Evolutionary conservation across 2,797 vertebrate species (phyloP).

Genomic region (Cyclopterus lumpus): DNA sequence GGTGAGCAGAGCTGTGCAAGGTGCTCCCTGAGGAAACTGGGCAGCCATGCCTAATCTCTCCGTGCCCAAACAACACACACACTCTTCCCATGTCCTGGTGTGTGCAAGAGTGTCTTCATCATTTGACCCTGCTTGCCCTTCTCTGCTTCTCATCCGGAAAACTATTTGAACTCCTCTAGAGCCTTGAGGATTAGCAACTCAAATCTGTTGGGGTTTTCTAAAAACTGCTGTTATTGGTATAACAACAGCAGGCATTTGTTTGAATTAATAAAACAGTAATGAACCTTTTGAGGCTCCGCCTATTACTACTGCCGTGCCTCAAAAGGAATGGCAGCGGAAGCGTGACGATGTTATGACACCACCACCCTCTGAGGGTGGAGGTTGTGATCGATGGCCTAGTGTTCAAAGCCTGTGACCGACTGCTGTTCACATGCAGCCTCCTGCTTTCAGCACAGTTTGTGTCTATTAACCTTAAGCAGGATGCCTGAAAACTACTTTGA

Average conservation of each 20-base stretch:
- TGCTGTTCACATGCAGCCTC: not conserved
- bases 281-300: not conserved
- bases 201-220: conserved; percentile 5
- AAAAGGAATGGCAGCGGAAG: not conserved
- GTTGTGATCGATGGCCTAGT: not conserved
- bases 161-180: conserved; percentile 9
- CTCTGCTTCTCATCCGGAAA: conserved; percentile 1
- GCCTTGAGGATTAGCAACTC: conserved; percentile 19
- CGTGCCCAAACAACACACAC: conserved; percentile 56
- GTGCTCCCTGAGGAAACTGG: conserved; percentile 51
- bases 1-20: conserved; percentile 44
- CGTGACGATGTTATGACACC: not conserved
- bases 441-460: not conserved
- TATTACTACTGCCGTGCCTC: not conserved
- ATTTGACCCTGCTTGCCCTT: conserved; percentile 7
- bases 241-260: not conserved
- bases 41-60: conserved; percentile 56
- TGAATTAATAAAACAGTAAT: not conserved
- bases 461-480: not conserved
- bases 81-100: conserved; percentile 30
- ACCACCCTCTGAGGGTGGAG: not conserved
- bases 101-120: conserved; percentile 18
- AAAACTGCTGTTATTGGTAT: not conserved
- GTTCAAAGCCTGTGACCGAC: not conserved
- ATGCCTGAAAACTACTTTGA: not conserved